Evolutionary conservation across 2,888 invertebrate species (phyloP), one percentile per base, ranked within the genome.

Genomic region (Ametastegia equiseti): DNA sequence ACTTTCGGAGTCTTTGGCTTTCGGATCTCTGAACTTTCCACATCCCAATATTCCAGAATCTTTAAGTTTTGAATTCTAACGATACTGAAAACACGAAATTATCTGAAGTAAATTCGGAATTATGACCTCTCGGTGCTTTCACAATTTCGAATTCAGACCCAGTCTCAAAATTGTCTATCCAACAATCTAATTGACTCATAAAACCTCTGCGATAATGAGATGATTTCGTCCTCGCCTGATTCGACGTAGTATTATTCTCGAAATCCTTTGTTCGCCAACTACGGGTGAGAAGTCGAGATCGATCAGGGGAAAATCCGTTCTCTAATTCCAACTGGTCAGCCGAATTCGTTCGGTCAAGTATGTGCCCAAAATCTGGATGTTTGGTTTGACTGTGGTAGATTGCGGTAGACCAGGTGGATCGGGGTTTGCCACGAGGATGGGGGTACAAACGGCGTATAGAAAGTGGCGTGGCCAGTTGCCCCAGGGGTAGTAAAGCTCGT

Each of bases 341-440:
- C 1, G 47, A 7, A 36, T 2, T 67, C 5, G 36, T 30, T 60
- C 36, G n/a, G 13, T 6, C 13, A 33, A 7, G 36, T 7, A 13
- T 65, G 19, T 7, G 36, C 36, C 2, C 30, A 9, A 63, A 30
- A 63, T 63, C 63, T 36, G 39, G 23, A 60, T 27, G 23, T 23
- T 13, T n/a, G 67, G 19, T 67, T 13, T 19, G 23, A 39, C 13
- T 27, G 45, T 30, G 71, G 71, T 71, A 15, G 47, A 71, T 45
- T 47, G 71, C 47, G 71, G 71, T 71, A 23, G 19, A 45, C 36
- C 1, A 23, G 30, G 71, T 71, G 47, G 45, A 47, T 67, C 36
- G 39, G 67, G 19, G 67, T 67, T 39, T n/a, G 65, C 4, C 2
- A 39, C n/a, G 19, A 36, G 67, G 39, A n/a, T 39, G 15, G 7